Evolutionary conservation across 2,797 vertebrate species (phyloP).

Genomic region (Rhabdomys pumilio): DNA sequence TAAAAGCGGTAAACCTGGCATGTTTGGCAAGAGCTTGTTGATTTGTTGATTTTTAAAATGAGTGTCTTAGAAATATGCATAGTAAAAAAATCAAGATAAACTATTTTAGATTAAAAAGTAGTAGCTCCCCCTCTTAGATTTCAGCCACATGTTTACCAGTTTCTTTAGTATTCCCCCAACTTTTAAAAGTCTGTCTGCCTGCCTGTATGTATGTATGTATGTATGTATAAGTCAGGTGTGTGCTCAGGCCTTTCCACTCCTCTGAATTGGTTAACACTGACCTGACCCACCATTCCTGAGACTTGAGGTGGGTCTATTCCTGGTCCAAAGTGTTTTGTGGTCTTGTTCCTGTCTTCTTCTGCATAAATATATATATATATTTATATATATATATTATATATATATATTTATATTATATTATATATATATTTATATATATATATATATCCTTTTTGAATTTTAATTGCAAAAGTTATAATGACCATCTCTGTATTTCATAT

Average conservation of each 20-base stretch:
- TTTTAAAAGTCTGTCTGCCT: background rate
- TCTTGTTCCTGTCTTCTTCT: background rate
- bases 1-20: background rate
- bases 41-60: conserved; percentile 25
- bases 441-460: background rate
- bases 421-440: too few species aligned
- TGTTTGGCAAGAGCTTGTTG: background rate
- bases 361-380: too few species aligned
- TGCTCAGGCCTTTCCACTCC: background rate
- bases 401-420: too few species aligned
- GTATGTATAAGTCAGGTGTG: conserved; percentile 6
- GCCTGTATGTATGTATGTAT: background rate
- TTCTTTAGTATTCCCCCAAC: background rate
- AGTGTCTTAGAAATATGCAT: background rate
- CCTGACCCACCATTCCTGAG: background rate
- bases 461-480: background rate
- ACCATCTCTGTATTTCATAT: background rate
- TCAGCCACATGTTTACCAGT: background rate
- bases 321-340: background rate
- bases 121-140: background rate
- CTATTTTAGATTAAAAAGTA: background rate
- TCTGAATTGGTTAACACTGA: background rate
- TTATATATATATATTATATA: too few species aligned
- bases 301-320: background rate
- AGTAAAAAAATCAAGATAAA: conserved; percentile 23